Conservation (phyloP, 2,888 invertebrate genomes). For the Xylota segnis region DNA sequence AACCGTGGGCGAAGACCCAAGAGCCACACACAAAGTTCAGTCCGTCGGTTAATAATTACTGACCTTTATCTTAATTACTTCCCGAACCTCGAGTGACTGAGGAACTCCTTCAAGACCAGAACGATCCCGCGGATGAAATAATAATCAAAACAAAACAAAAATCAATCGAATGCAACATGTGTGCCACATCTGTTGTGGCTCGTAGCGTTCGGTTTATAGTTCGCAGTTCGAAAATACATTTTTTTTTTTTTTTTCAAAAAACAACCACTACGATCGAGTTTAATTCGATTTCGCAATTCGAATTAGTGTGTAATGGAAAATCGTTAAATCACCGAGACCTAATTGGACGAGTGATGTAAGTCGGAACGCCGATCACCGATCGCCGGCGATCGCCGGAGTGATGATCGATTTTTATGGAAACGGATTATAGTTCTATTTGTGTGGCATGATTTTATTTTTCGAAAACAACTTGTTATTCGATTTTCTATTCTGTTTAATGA, state of each 20-base stretch:
- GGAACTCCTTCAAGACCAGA: conserved; percentile 52
- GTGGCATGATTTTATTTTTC: neutral
- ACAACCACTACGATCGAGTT: conserved; percentile 26
- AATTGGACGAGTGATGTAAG: conserved; percentile 52
- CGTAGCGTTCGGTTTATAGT: neutral
- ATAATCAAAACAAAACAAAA: conserved; percentile 8
- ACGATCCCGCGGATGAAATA: neutral
- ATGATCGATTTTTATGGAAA: conserved; percentile 48
- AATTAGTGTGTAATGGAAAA: conserved; percentile 28
- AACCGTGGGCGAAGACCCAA: conserved; percentile 58
- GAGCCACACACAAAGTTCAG: conserved; percentile 53
- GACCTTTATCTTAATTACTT: conserved; percentile 75
- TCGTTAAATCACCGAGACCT: conserved; percentile 25
- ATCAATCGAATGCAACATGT: conserved; percentile 45
- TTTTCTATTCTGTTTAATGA: neutral
- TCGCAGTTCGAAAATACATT: conserved; percentile 10
- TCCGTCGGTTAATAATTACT: conserved; percentile 54
- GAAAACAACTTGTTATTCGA: neutral
- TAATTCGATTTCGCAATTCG: conserved; percentile 49
- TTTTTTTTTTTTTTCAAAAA: too few species aligned
- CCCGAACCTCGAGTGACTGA: conserved; percentile 27
- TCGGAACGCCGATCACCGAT: neutral
- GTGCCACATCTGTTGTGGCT: conserved; percentile 43
- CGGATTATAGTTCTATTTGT: conserved; percentile 38
- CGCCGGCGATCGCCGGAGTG: neutral